Evolutionary conservation across 2,888 invertebrate genomes (phyloP).

Genomic region (Neoaliturus tenellus): DNA sequence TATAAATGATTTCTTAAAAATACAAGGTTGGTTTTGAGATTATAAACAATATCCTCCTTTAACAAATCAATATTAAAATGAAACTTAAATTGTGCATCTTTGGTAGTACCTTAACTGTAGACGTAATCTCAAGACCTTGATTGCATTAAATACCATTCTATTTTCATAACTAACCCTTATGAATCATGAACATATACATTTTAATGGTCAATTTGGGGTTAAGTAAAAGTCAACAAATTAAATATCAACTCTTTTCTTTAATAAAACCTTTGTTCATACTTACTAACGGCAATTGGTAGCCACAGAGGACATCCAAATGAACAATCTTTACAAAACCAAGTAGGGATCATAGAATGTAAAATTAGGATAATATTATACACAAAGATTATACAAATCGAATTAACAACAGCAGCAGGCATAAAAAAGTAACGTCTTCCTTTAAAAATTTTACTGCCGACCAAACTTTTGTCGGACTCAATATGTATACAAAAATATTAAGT

Average conservation of each 20-base stretch:
- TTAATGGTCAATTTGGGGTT: too few relatives aligned
- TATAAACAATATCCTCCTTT: too few relatives aligned
- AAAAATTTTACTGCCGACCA: constrained; percentile 44
- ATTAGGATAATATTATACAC: constrained; percentile 61
- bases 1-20: too few relatives aligned
- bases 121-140: too few relatives aligned
- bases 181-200: too few relatives aligned
- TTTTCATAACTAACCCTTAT: too few relatives aligned
- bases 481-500: constrained; percentile 62
- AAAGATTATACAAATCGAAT: constrained; percentile 61
- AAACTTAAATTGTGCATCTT: too few relatives aligned
- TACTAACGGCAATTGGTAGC: constrained; percentile 58
- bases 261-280: constrained; percentile 58
- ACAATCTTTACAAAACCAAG: constrained; percentile 61
- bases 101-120: too few relatives aligned
- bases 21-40: too few relatives aligned
- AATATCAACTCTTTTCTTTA: constrained; percentile 59
- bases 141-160: too few relatives aligned
- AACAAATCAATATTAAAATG: too few relatives aligned
- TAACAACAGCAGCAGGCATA: constrained; percentile 55
- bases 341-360: constrained; percentile 58
- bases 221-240: neutral
- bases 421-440: constrained; percentile 42
- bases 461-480: constrained; percentile 48
- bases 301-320: constrained; percentile 61